Conservation (phyloP, 2,888 invertebrate species). For the Halocaridina rubra region DNA sequence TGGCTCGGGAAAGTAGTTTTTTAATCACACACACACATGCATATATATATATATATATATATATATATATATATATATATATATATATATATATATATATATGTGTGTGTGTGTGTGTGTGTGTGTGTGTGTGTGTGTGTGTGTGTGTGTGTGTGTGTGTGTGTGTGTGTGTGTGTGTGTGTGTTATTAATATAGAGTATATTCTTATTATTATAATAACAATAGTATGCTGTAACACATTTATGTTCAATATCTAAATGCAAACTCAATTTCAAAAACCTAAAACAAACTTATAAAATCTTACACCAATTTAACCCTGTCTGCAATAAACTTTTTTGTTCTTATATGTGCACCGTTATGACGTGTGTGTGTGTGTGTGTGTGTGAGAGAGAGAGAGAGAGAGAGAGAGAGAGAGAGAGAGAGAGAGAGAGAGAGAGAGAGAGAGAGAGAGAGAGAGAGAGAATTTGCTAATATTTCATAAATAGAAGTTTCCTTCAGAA, state of each 20-base stretch:
- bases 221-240: background rate
- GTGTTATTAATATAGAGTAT: background rate
- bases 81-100: background rate
- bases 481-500: background rate
- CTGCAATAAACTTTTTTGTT: background rate
- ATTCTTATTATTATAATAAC: background rate
- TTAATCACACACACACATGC: background rate
- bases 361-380: background rate
- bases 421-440: background rate
- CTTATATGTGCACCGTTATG: background rate
- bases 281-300: background rate
- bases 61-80: background rate
- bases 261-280: too few relatives aligned
- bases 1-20: too few relatives aligned
- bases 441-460: background rate
- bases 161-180: slow-evolving; percentile 19
- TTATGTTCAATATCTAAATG: background rate
- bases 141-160: background rate
- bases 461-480: background rate
- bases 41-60: background rate
- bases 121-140: background rate
- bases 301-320: background rate
- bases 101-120: background rate
- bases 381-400: background rate
- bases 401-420: background rate